phyloP scores from a whole-genome alignment of 2,113 vertebrate species.

The Emydocephalus ijimae region DNA sequence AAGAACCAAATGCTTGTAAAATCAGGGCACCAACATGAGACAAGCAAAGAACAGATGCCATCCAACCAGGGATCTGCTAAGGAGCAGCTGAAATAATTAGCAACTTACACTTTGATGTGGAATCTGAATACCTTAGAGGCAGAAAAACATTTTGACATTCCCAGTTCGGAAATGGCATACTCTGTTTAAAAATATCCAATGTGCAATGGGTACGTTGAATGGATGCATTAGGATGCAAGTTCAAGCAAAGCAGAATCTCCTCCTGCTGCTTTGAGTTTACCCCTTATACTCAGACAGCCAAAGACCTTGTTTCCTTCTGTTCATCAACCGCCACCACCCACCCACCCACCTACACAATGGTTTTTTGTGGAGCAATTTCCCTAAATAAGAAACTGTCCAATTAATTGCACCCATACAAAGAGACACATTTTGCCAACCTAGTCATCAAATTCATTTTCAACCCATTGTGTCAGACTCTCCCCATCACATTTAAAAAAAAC shows the following conservation, averaged over 20 bases:
- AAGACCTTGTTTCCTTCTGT: background rate
- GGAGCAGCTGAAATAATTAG: background rate
- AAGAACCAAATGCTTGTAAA: fast-evolving
- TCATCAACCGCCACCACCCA: conserved; percentile 16
- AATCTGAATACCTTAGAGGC: fast-evolving
- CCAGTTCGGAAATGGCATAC: background rate
- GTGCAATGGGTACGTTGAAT: background rate
- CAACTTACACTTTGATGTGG: background rate
- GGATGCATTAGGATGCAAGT: fast-evolving
- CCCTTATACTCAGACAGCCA: fast-evolving
- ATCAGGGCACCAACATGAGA: background rate
- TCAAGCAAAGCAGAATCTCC: background rate
- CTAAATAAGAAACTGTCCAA: conserved; percentile 38
- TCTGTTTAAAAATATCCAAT: conserved; percentile 4
- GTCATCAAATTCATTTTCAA: conserved; percentile 52
- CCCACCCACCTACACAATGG: background rate
- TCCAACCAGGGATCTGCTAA: background rate
- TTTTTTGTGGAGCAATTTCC: conserved; percentile 30
- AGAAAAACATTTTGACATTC: background rate
- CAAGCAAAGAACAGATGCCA: background rate
- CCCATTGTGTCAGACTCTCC: conserved; percentile 54
- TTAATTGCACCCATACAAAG: conserved; percentile 44
- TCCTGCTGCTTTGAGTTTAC: conserved; percentile 17
- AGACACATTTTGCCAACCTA: conserved; percentile 42
- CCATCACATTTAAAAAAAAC: conserved; percentile 55